These are phyloP conservation scores for Conchocele bisecta DNA, from an alignment of 2,888 invertebrate genomes.

Conservation along the genomic window DNA sequence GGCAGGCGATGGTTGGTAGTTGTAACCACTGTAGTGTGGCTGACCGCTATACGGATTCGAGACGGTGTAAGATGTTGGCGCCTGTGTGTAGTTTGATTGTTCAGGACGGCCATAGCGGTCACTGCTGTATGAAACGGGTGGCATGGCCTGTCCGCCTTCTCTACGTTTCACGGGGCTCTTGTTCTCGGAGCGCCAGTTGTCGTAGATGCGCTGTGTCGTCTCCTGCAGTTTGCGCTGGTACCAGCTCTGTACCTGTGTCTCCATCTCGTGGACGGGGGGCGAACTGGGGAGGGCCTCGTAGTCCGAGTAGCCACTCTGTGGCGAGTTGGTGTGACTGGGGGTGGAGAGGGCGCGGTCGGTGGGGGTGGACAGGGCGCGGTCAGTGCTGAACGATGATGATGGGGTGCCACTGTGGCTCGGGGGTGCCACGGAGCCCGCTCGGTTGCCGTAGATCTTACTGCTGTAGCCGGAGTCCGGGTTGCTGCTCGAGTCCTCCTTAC, in stretches of 20 bases:
- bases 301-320: slow-evolving; percentile 60
- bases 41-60: too few species aligned
- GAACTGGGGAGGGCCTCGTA: slow-evolving; percentile 55
- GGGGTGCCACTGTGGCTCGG: slow-evolving; percentile 70
- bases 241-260: slow-evolving; percentile 71
- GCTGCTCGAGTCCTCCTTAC: slow-evolving; percentile 79
- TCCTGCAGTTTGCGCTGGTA: slow-evolving; percentile 73
- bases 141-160: too few species aligned
- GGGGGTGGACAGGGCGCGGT: slow-evolving; percentile 65
- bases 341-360: slow-evolving; percentile 70
- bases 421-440: slow-evolving; percentile 43
- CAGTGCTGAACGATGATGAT: slow-evolving; percentile 76
- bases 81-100: too few species aligned
- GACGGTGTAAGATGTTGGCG: too few species aligned
- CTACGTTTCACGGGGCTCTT: slow-evolving; percentile 29
- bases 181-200: slow-evolving; percentile 51
- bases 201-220: slow-evolving; percentile 69
- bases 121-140: too few species aligned
- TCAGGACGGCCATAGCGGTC: too few species aligned
- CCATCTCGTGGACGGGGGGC: slow-evolving; percentile 56
- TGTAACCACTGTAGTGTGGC: too few species aligned
- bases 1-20: too few species aligned
- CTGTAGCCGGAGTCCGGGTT: slow-evolving; percentile 92
- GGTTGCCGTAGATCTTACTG: slow-evolving; percentile 88
- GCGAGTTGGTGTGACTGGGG: slow-evolving; percentile 67